phyloP scores from a whole-genome alignment of 2,797 vertebrate species.

The Rousettus madagascariensis region DNA sequence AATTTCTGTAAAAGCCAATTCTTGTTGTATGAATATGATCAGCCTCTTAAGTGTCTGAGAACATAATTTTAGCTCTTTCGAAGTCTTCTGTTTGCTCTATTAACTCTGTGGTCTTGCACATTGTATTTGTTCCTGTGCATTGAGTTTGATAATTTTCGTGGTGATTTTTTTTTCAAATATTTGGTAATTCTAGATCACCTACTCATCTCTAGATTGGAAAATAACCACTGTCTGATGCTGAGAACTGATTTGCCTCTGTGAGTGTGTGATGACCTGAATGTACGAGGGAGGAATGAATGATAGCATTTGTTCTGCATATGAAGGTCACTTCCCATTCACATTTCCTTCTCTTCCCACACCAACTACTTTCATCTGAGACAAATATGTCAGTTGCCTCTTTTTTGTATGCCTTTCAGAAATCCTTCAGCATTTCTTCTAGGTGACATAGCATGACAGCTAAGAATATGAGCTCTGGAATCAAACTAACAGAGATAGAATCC shows the following conservation, averaged over 20 bases:
- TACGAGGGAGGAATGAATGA: neutral
- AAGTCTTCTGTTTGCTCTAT: neutral
- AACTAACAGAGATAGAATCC: neutral
- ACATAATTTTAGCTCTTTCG: neutral
- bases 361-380: neutral
- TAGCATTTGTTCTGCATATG: neutral
- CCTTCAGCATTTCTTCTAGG: neutral
- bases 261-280: neutral
- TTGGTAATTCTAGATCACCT: neutral
- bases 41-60: neutral
- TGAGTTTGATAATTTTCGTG: neutral
- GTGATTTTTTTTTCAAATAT: neutral
- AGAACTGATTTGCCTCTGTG: neutral
- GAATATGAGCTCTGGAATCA: neutral
- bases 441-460: neutral
- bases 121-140: neutral
- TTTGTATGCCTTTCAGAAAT: neutral
- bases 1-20: neutral
- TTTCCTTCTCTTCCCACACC: neutral
- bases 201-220: neutral
- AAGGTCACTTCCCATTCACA: neutral
- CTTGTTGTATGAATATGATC: neutral
- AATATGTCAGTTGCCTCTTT: neutral
- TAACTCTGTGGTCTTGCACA: neutral
- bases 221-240: neutral